Conservation (phyloP, 1,140 invertebrate species). For the Aphaenogaster rudis region DNA sequence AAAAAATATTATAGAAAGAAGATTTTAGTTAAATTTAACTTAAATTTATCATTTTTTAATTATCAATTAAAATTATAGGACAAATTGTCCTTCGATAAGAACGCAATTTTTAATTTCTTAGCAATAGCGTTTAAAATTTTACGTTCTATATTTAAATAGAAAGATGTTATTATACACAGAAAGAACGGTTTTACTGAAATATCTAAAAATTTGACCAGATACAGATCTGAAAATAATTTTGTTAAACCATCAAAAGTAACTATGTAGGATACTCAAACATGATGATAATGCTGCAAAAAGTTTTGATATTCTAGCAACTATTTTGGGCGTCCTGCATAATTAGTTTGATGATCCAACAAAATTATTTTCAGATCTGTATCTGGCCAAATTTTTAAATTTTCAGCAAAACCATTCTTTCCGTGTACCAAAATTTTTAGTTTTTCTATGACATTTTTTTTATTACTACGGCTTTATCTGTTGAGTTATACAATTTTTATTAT, state of each 20-base stretch:
- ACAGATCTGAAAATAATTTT: too few relatives aligned
- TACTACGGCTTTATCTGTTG: neutral
- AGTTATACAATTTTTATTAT: neutral
- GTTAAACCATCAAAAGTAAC: too few relatives aligned
- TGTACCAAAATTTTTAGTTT: neutral
- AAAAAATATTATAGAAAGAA: neutral
- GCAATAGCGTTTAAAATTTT: neutral
- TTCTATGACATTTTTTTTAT: slow-evolving; percentile 10
- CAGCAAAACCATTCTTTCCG: too few relatives aligned
- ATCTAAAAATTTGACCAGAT: too few relatives aligned
- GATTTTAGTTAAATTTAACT: neutral
- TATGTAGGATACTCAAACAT: too few relatives aligned
- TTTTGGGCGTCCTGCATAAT: too few relatives aligned
- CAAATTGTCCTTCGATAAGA: neutral
- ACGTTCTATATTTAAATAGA: neutral
- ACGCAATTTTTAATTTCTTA: neutral
- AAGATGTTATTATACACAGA: neutral
- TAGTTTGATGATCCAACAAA: too few relatives aligned
- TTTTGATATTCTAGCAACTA: too few relatives aligned
- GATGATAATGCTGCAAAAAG: too few relatives aligned
- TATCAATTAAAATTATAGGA: neutral
- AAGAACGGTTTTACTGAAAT: too few relatives aligned
- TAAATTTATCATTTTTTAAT: neutral
- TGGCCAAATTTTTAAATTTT: too few relatives aligned
- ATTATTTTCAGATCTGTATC: too few relatives aligned